Conservation (phyloP, 2,888 invertebrate species). For the Anodontia alba region DNA sequence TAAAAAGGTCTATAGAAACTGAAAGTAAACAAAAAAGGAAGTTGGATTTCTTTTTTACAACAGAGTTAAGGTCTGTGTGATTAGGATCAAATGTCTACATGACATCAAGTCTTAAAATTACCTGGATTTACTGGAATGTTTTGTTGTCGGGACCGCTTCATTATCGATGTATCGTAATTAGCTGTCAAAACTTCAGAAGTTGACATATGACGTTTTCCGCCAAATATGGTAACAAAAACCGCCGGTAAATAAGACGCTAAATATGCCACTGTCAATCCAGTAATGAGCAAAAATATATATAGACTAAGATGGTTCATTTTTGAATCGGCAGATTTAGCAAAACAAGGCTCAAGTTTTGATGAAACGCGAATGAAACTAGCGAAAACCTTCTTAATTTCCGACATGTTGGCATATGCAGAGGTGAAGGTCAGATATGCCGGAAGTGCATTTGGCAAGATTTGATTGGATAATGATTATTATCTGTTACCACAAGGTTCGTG, state of each 20-base stretch:
- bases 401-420: conserved; percentile 47
- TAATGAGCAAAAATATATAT: conserved; percentile 48
- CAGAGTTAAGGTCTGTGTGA: no score
- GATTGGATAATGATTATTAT: conserved; percentile 50
- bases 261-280: conserved; percentile 62
- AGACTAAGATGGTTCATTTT: conserved; percentile 56
- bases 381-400: conserved; percentile 40
- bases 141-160: conserved; percentile 63
- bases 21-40: no score
- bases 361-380: conserved; percentile 47
- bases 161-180: conserved; percentile 53
- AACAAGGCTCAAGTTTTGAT: conserved; percentile 37
- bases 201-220: conserved; percentile 47
- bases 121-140: conserved; percentile 65
- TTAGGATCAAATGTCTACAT: no score
- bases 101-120: conserved; percentile 24
- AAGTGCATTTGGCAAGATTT: conserved; percentile 54
- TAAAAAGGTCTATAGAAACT: no score
- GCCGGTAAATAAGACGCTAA: conserved; percentile 50
- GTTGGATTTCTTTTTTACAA: no score
- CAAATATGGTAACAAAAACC: conserved; percentile 49
- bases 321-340: conserved; percentile 33
- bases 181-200: conserved; percentile 36
- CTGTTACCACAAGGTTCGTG: neutral
- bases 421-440: conserved; percentile 48